Conservation (phyloP, 2,797 vertebrate species). For the Pangasius krempfi region DNA sequence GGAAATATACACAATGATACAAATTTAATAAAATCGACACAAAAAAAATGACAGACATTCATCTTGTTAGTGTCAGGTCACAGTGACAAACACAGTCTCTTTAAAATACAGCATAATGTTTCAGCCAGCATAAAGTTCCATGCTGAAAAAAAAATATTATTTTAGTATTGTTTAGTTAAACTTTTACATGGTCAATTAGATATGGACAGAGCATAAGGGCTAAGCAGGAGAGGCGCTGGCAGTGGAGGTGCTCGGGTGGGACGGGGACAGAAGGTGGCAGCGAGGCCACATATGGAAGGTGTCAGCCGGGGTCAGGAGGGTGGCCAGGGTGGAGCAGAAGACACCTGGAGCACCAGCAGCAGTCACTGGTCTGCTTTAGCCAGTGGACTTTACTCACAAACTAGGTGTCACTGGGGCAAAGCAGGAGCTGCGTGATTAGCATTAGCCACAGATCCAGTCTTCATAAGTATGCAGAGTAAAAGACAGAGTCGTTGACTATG, state of each 20-base stretch:
- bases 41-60: not conserved
- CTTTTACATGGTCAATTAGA: slow-evolving; percentile 25
- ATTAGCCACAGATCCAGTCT: slow-evolving; percentile 46
- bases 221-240: slow-evolving; percentile 28
- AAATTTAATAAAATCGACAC: no score
- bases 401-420: slow-evolving; percentile 47
- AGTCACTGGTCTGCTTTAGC: slow-evolving; percentile 49
- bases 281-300: slow-evolving; percentile 74
- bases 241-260: slow-evolving; percentile 46
- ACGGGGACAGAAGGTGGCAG: slow-evolving; percentile 75
- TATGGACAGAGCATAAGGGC: slow-evolving; percentile 6
- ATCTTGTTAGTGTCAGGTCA: not conserved
- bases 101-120: not conserved
- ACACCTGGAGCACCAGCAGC: slow-evolving; percentile 69
- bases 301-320: slow-evolving; percentile 72
- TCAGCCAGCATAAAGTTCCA: not conserved
- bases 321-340: slow-evolving; percentile 68
- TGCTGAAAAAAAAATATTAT: not conserved
- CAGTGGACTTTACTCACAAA: slow-evolving; percentile 39
- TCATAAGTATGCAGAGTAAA: slow-evolving; percentile 54
- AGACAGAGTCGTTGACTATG: slow-evolving; percentile 58
- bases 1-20: not conserved
- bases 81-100: not conserved
- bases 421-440: slow-evolving; percentile 38
- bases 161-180: not conserved